Evolutionary conservation across 2,888 invertebrate genomes (phyloP).

Genomic region (Phaedon cochleariae): DNA sequence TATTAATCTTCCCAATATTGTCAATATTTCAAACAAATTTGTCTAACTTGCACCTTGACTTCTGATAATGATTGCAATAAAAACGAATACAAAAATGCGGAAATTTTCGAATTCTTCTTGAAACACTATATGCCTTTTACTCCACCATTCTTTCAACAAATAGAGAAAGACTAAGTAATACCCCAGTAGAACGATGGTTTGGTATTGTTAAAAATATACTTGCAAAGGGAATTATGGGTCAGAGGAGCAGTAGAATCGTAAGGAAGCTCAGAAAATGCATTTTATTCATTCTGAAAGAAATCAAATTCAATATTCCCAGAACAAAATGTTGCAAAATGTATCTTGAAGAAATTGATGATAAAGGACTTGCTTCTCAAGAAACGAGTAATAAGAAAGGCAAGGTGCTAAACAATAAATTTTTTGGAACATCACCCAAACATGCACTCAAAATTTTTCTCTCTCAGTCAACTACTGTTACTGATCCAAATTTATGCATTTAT

Average conservation of each 20-base stretch:
- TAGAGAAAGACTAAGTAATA: background rate
- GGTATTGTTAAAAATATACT: no score
- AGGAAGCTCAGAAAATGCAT: no score
- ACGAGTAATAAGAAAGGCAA: background rate
- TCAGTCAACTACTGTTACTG: no score
- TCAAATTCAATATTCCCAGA: no score
- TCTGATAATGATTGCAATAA: background rate
- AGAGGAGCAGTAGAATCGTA: constrained; percentile 11
- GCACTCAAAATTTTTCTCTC: background rate
- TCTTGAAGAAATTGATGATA: no score
- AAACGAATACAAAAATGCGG: background rate
- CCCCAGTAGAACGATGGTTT: no score
- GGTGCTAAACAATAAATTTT: background rate
- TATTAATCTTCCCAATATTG: background rate
- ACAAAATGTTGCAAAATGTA: no score
- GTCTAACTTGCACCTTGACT: no score
- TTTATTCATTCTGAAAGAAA: no score
- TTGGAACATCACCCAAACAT: background rate
- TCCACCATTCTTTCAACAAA: background rate
- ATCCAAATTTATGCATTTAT: no score
- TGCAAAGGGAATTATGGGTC: background rate
- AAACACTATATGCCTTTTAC: no score
- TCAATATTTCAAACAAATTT: background rate
- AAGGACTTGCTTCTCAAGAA: constrained; percentile 16
- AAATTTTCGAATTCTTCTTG: background rate